Conservation (phyloP, 2,888 invertebrate species). For the Syritta pipiens region DNA sequence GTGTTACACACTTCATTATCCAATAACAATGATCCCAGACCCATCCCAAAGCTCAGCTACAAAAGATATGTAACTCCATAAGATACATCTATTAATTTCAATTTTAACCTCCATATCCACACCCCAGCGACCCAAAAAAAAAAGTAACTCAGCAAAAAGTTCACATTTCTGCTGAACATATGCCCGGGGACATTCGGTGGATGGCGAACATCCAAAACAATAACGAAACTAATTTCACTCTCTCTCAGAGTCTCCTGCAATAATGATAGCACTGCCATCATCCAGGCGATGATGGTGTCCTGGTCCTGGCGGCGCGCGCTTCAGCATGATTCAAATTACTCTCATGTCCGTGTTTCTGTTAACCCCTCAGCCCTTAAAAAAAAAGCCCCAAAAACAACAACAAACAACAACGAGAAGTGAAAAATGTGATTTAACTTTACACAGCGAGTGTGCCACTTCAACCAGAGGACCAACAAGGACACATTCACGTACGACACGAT, state of each 20-base stretch:
- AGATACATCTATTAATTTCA: conserved; percentile 30
- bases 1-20: conserved; percentile 16
- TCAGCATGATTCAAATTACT: conserved; percentile 38
- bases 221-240: conserved; percentile 55
- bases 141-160: no score
- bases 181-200: not conserved
- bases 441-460: conserved; percentile 1
- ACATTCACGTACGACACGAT: conserved; percentile 34
- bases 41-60: not conserved
- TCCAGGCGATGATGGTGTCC: not conserved
- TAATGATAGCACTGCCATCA: conserved; percentile 42
- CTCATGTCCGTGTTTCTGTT: conserved; percentile 26
- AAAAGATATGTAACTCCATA: conserved; percentile 13
- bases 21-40: conserved; percentile 11
- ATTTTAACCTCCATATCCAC: conserved; percentile 1
- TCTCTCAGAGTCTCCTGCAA: conserved; percentile 20
- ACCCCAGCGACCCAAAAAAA: no score
- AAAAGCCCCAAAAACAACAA: conserved; percentile 8
- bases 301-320: no score
- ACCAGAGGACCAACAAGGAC: conserved; percentile 16
- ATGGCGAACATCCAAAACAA: conserved; percentile 41
- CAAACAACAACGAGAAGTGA: conserved; percentile 9
- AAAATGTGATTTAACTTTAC: conserved; percentile 45
- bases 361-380: not conserved
- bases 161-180: not conserved